Evolutionary conservation across 2,888 invertebrate genomes (phyloP).

Genomic region (Blastobasis lacticolella): DNA sequence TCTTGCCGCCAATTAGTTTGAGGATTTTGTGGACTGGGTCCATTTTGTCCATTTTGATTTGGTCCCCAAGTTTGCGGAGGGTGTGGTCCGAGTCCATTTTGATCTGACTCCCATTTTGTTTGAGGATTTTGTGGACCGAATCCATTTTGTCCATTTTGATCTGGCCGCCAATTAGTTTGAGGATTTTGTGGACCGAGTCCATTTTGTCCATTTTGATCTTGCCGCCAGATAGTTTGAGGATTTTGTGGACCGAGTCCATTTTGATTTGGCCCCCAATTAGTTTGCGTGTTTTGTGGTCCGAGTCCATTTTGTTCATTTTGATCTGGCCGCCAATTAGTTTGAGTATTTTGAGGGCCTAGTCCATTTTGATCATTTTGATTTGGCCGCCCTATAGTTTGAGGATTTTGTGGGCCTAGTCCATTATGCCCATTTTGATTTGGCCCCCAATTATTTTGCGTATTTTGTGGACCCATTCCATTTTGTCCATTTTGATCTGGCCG

Average conservation of each 20-base stretch:
- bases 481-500: not conserved
- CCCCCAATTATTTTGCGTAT: too few relatives aligned
- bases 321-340: not conserved
- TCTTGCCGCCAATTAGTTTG: constrained; percentile 1
- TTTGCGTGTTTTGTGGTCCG: not conserved
- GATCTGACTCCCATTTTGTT: constrained; percentile 5
- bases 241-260: constrained; percentile 4
- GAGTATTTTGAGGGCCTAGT: not conserved
- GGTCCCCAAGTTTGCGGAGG: constrained; percentile 1
- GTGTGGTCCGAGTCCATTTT: constrained; percentile 1
- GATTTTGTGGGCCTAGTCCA: not conserved
- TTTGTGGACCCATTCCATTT: too few relatives aligned
- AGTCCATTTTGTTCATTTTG: not conserved
- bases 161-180: too few relatives aligned
- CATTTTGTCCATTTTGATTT: constrained; percentile 1
- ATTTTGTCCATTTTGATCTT: constrained; percentile 1
- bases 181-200: too few relatives aligned
- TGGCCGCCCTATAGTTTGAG: not conserved
- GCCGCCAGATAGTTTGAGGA: constrained; percentile 6
- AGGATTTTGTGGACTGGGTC: too few relatives aligned
- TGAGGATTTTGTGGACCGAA: too few relatives aligned
- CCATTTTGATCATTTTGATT: not conserved
- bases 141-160: too few relatives aligned
- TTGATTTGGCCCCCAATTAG: constrained; percentile 5
- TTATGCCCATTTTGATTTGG: too few relatives aligned